A percentile compares a stretch with the other conserved stretches of the same genome.
phyloP scores from a whole-genome alignment of 2,888 invertebrate genomes.

The Tetheella fluctuosa region DNA sequence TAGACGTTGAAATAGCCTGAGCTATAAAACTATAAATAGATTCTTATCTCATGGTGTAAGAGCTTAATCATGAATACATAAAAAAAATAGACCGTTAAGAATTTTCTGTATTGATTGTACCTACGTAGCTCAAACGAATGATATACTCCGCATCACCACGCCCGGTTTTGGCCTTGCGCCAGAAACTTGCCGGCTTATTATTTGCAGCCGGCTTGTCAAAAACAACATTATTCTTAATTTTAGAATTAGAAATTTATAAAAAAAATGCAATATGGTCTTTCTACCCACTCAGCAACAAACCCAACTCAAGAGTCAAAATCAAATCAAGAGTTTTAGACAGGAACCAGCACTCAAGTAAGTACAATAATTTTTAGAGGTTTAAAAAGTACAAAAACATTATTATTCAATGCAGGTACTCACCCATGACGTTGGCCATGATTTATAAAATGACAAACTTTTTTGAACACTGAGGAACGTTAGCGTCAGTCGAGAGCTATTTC shows the following conservation, averaged over 20 bases:
- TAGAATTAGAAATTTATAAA: constrained; percentile 17
- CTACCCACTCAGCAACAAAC: not conserved
- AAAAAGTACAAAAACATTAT: constrained; percentile 5
- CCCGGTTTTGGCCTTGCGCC: constrained; percentile 68
- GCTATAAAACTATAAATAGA: constrained; percentile 19
- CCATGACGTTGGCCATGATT: constrained; percentile 76
- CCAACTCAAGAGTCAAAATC: not conserved
- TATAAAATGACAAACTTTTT: constrained; percentile 40
- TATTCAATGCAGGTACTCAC: constrained; percentile 54
- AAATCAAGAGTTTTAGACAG: not conserved
- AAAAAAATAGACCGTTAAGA: constrained; percentile 16
- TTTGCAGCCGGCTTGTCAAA: constrained; percentile 49
- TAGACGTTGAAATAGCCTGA: not conserved
- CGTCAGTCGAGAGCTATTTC: constrained; percentile 55
- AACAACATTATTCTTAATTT: constrained; percentile 19
- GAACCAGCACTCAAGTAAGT: not conserved
- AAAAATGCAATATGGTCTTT: not conserved
- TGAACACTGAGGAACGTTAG: constrained; percentile 47
- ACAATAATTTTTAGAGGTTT: not conserved
- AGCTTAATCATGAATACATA: not conserved
- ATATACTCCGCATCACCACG: constrained; percentile 54
- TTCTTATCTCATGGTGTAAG: constrained; percentile 17
- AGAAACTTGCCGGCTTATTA: constrained; percentile 62
- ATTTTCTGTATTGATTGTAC: constrained; percentile 38
- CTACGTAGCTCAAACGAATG: constrained; percentile 47